Percentiles rank a stretch among this genome's conserved stretches.
These are phyloP conservation scores for Rhodinocichla rosea DNA, from an alignment of 2,113 vertebrate species.

Conservation along the genomic window DNA sequence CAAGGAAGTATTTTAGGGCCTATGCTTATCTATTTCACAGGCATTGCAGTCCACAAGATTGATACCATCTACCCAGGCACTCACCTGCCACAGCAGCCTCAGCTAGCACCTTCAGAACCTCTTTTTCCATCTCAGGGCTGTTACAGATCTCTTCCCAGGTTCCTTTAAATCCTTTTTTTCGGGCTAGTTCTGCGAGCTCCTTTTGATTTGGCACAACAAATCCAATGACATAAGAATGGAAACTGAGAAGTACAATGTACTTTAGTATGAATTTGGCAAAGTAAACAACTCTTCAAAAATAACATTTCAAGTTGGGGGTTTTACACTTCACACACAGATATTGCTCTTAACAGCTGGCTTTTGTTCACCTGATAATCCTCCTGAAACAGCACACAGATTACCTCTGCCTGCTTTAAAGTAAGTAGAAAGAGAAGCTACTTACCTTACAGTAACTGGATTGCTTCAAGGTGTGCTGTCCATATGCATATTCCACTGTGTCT, in stretches of 20 bases:
- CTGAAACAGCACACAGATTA: not conserved
- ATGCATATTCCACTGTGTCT: slow-evolving; percentile 57
- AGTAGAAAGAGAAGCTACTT: slow-evolving; percentile 43
- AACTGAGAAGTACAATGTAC: slow-evolving; percentile 71
- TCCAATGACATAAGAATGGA: slow-evolving; percentile 91
- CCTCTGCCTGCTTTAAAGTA: not conserved
- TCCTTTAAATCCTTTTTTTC: slow-evolving; percentile 79
- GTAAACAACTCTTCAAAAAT: not conserved
- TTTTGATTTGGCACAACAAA: slow-evolving; percentile 98
- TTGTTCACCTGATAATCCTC: slow-evolving; percentile 38
- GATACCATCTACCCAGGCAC: not conserved
- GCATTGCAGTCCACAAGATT: not conserved
- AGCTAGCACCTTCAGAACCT: slow-evolving; percentile 85
- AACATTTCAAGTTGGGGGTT: not conserved
- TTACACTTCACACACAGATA: not conserved
- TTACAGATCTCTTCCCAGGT: slow-evolving; percentile 88
- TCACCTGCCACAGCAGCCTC: slow-evolving; percentile 85
- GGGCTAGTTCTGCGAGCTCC: slow-evolving; percentile 84
- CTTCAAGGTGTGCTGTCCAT: slow-evolving; percentile 56
- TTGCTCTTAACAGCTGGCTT: slow-evolving; percentile 11
- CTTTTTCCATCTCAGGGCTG: slow-evolving; percentile 84
- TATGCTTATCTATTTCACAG: not conserved
- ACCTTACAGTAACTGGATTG: slow-evolving; percentile 47
- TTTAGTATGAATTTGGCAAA: slow-evolving; percentile 25
- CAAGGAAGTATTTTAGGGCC: not conserved